Percentiles rank a stretch among this genome's conserved stretches.
phyloP scores from a whole-genome alignment of 2,888 invertebrate species.

The Dryocosmus kuriphilus region DNA sequence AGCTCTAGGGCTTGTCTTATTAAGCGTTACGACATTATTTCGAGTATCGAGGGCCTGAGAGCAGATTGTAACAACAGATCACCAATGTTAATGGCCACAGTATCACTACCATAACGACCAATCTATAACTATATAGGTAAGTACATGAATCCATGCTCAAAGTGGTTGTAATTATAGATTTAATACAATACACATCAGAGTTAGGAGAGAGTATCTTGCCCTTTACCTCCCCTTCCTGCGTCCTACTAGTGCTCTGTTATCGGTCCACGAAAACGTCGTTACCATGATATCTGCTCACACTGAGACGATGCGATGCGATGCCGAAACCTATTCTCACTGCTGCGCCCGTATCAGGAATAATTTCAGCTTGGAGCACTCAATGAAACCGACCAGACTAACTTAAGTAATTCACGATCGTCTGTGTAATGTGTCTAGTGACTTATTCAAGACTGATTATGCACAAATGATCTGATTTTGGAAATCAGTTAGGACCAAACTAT shows the following conservation, averaged over 20 bases:
- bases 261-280: slow-evolving; percentile 30
- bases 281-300: slow-evolving; percentile 20
- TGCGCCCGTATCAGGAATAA: slow-evolving; percentile 10
- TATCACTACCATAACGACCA: slow-evolving; percentile 4
- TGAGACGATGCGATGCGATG: slow-evolving; percentile 19
- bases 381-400: slow-evolving; percentile 8
- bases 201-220: background rate
- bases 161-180: slow-evolving; percentile 14
- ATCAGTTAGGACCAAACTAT: background rate
- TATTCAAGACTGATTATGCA: background rate
- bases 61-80: background rate
- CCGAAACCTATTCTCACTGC: background rate
- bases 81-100: background rate
- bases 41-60: background rate
- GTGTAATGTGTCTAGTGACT: background rate
- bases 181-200: slow-evolving; percentile 18
- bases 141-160: background rate
- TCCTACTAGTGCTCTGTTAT: slow-evolving; percentile 23
- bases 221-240: slow-evolving; percentile 18
- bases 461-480: background rate
- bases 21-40: slow-evolving; percentile 1
- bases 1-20: slow-evolving; percentile 13
- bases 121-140: background rate
- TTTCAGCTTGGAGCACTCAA: slow-evolving; percentile 22
- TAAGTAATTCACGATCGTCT: slow-evolving; percentile 22